Percentiles rank a stretch among this genome's conserved stretches.
phyloP scores from a whole-genome alignment of 1,140 invertebrate genomes.

The Carcinoscorpius rotundicauda region DNA sequence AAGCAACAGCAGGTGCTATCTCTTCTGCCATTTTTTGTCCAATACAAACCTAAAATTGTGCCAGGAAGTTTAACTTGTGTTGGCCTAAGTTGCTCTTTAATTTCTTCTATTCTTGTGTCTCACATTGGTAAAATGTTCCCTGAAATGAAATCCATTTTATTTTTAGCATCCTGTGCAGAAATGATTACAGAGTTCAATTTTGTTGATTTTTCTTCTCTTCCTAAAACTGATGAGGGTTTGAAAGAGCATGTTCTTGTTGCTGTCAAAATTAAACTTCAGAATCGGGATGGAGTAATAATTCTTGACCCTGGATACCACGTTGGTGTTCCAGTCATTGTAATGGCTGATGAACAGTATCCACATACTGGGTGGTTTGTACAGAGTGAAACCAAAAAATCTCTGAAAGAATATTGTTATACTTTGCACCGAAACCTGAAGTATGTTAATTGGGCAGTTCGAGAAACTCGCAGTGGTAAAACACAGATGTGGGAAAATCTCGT shows the following conservation, averaged over 20 bases:
- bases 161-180: constrained; percentile 74
- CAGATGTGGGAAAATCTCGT: constrained; percentile 45
- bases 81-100: constrained; percentile 64
- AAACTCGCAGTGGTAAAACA: constrained; percentile 21
- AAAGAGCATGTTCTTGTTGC: constrained; percentile 83
- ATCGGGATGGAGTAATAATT: constrained; percentile 57
- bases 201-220: constrained; percentile 24
- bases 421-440: constrained; percentile 53
- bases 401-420: constrained; percentile 68
- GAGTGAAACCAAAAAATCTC: constrained; percentile 52
- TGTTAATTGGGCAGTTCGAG: constrained; percentile 65
- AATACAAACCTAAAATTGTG: constrained; percentile 62
- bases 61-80: constrained; percentile 72
- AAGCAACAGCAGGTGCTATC: constrained; percentile 39
- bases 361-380: constrained; percentile 80
- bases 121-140: constrained; percentile 45
- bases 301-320: constrained; percentile 85
- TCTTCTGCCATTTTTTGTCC: constrained; percentile 54
- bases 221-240: constrained; percentile 38
- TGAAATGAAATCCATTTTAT: constrained; percentile 43
- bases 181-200: constrained; percentile 31
- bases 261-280: constrained; percentile 55
- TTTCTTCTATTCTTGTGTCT: constrained; percentile 40
- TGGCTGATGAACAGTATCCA: constrained; percentile 67
- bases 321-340: constrained; percentile 66